Evolutionary conservation across 2,888 invertebrate genomes (phyloP).

Genomic region (Lumbricus terrestris): DNA sequence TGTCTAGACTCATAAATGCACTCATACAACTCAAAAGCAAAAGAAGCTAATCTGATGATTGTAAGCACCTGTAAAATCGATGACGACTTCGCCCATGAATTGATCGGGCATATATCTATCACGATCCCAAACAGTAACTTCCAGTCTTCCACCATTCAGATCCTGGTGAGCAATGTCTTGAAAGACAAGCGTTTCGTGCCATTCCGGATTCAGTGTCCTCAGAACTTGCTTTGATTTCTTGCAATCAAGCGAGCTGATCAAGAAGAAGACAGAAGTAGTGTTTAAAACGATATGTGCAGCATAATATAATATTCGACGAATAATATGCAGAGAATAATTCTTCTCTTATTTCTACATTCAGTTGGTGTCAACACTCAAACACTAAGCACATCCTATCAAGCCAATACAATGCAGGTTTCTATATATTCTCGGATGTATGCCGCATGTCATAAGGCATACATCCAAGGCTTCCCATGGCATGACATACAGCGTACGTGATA

Average conservation of each 20-base stretch:
- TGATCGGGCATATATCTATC: constrained; percentile 64
- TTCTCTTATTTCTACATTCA: too few species aligned
- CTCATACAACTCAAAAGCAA: not conserved
- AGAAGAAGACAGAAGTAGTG: not conserved
- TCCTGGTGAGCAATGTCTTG: constrained; percentile 61
- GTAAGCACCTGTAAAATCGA: constrained; percentile 49
- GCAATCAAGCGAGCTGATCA: constrained; percentile 61
- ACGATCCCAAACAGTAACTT: constrained; percentile 67
- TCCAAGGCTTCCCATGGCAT: too few species aligned
- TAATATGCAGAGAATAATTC: too few species aligned
- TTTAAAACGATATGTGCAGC: too few species aligned
- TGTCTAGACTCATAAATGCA: not conserved
- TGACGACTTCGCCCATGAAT: constrained; percentile 62
- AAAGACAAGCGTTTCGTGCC: constrained; percentile 67
- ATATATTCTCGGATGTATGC: too few species aligned
- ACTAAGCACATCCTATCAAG: too few species aligned
- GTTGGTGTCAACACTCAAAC: too few species aligned
- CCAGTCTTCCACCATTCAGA: constrained; percentile 62
- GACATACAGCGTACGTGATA: too few species aligned
- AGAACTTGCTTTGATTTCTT: constrained; percentile 65
- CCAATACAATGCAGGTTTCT: too few species aligned
- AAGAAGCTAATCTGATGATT: not conserved
- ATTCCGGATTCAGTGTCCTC: constrained; percentile 64
- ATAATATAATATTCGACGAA: too few species aligned
- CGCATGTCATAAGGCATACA: too few species aligned